A percentile compares a stretch with the other conserved stretches of the same genome.
Evolutionary conservation across 2,797 vertebrate species (phyloP).

Genomic region (Sitta carolinensis): DNA sequence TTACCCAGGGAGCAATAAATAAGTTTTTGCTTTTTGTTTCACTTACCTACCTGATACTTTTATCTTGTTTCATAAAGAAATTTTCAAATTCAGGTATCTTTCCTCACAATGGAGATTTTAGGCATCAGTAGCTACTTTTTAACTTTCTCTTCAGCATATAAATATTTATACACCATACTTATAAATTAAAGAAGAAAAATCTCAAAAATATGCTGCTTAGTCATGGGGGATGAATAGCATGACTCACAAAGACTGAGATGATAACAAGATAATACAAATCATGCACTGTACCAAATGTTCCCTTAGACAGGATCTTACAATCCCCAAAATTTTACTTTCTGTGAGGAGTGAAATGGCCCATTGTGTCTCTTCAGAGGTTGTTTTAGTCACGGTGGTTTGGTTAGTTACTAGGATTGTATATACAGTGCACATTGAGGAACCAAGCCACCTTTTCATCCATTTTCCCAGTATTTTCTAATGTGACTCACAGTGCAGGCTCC

Average conservation of each 20-base stretch:
- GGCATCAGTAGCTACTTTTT: not conserved
- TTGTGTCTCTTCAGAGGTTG: not conserved
- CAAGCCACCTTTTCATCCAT: not conserved
- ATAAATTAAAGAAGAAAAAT: slow-evolving; percentile 49
- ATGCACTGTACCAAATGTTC: slow-evolving; percentile 3
- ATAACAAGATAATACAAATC: not conserved
- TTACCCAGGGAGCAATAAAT: not conserved
- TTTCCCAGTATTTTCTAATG: not conserved
- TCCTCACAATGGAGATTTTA: not conserved
- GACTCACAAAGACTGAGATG: slow-evolving; percentile 34
- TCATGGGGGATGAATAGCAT: slow-evolving; percentile 21
- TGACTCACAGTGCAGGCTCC: not conserved
- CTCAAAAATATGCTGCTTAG: slow-evolving; percentile 31
- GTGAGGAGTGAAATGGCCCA: not conserved
- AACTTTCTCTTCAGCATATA: slow-evolving; percentile 20
- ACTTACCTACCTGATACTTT: not conserved
- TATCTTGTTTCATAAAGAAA: not conserved
- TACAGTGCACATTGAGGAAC: not conserved
- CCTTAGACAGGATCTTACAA: not conserved
- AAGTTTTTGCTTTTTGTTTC: not conserved
- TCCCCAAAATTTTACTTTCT: not conserved
- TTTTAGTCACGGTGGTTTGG: not conserved
- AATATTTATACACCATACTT: slow-evolving; percentile 36
- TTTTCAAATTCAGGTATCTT: not conserved
- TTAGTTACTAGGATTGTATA: not conserved